Conservation (phyloP, 35 echinoderm and acorn worm species). For the Ophioderma brevispina region DNA sequence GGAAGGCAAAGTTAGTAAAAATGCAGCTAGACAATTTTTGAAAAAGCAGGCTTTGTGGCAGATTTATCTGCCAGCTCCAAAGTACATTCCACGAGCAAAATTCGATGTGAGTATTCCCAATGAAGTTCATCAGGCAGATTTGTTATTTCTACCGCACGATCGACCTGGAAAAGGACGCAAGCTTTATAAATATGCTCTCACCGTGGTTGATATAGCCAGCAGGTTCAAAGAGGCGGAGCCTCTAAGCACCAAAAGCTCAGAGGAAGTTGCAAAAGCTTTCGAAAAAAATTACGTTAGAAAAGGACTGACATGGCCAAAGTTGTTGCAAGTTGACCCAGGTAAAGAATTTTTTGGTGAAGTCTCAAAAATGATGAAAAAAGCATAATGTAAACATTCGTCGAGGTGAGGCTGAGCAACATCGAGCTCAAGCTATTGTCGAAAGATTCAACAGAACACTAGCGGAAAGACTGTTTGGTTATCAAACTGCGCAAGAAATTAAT, state of each 20-base stretch:
- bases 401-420: no score
- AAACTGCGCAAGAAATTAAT: no score
- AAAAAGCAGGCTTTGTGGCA: not conserved
- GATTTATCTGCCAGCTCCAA: no score
- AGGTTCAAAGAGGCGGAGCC: slow-evolving; percentile 35
- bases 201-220: no score
- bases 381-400: not conserved
- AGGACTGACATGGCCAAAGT: no score
- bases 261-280: not conserved
- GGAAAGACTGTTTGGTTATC: not conserved
- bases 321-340: no score
- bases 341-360: no score
- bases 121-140: not conserved
- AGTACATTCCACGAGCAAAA: not conserved
- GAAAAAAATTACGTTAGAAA: not conserved
- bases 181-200: not conserved
- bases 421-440: no score
- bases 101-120: not conserved
- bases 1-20: no score
- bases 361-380: no score
- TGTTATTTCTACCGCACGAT: slow-evolving; percentile 8
- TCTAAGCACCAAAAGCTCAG: not conserved
- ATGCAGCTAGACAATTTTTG: not conserved
- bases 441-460: slow-evolving; percentile 18
- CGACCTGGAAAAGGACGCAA: no score